phyloP scores from a whole-genome alignment of 1,140 invertebrate species.

The Euglossa dilemma region DNA sequence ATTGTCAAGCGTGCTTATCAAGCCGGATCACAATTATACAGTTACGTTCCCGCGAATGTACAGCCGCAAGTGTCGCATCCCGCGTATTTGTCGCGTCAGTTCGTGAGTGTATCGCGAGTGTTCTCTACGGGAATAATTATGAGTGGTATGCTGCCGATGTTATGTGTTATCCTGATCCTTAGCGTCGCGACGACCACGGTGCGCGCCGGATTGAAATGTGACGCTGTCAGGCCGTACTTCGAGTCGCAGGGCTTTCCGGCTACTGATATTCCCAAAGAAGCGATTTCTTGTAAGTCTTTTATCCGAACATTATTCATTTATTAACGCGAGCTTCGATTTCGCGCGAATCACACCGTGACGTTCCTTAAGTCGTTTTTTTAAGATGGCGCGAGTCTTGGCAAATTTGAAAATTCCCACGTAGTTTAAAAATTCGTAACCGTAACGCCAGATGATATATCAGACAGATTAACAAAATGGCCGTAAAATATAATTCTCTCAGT shows the following conservation, averaged over 20 bases:
- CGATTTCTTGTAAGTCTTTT: constrained; percentile 77
- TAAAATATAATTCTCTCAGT: background rate
- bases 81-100: constrained; percentile 31
- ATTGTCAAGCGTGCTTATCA: constrained; percentile 8
- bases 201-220: constrained; percentile 74
- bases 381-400: background rate
- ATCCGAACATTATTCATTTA: background rate
- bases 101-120: constrained; percentile 55
- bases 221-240: constrained; percentile 76
- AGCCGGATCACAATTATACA: background rate
- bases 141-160: constrained; percentile 69
- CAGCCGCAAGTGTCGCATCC: constrained; percentile 41
- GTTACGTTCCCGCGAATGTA: constrained; percentile 29
- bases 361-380: background rate
- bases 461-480: background rate
- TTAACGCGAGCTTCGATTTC: background rate
- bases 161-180: constrained; percentile 73
- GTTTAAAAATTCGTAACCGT: too few species aligned
- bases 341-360: background rate
- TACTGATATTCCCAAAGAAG: constrained; percentile 79
- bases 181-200: constrained; percentile 62
- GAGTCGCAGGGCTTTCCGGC: constrained; percentile 78
- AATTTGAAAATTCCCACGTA: background rate
- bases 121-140: constrained; percentile 60
- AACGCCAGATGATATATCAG: background rate